A percentile compares a stretch with the other conserved stretches of the same genome.
Conservation (phyloP, 2,888 invertebrate genomes). For the Gymnoscelis rufifasciata region DNA sequence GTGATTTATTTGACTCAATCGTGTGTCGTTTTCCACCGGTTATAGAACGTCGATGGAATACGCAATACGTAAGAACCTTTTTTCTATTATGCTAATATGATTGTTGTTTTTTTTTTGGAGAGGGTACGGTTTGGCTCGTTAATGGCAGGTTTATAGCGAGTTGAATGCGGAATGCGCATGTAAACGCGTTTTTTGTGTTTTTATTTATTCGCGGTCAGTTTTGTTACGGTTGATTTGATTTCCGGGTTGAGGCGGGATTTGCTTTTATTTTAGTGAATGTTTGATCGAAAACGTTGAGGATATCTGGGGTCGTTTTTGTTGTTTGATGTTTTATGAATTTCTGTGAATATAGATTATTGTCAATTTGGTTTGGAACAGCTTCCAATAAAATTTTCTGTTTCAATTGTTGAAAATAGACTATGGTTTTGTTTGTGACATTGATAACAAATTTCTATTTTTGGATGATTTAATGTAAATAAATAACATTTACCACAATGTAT, state of each 20-base stretch:
- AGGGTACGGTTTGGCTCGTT: conserved; percentile 37
- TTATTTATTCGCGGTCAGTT: conserved; percentile 31
- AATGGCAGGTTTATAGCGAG: conserved; percentile 37
- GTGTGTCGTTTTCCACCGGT: conserved; percentile 43
- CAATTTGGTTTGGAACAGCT: too few relatives aligned
- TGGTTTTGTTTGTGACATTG: too few relatives aligned
- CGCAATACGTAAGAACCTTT: conserved; percentile 53
- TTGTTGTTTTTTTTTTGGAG: conserved; percentile 39
- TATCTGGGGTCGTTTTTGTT: background rate
- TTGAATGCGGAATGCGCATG: conserved; percentile 36
- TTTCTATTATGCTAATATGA: conserved; percentile 45
- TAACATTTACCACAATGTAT: too few relatives aligned
- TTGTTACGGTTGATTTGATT: conserved; percentile 26
- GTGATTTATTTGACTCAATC: conserved; percentile 57
- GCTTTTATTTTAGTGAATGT: conserved; percentile 14
- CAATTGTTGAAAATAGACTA: too few relatives aligned
- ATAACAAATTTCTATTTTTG: too few relatives aligned
- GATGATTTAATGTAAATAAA: too few relatives aligned
- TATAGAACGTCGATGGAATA: conserved; percentile 48
- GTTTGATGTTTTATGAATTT: background rate
- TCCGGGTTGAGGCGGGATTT: conserved; percentile 10
- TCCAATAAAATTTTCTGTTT: too few relatives aligned
- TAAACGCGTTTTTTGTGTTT: conserved; percentile 31
- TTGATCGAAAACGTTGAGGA: conserved; percentile 11
- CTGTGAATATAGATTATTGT: too few relatives aligned